A percentile compares a stretch with the other conserved stretches of the same genome.
phyloP scores from a whole-genome alignment of 2,113 vertebrate species.

The Oncorhynchus tshawytscha region DNA sequence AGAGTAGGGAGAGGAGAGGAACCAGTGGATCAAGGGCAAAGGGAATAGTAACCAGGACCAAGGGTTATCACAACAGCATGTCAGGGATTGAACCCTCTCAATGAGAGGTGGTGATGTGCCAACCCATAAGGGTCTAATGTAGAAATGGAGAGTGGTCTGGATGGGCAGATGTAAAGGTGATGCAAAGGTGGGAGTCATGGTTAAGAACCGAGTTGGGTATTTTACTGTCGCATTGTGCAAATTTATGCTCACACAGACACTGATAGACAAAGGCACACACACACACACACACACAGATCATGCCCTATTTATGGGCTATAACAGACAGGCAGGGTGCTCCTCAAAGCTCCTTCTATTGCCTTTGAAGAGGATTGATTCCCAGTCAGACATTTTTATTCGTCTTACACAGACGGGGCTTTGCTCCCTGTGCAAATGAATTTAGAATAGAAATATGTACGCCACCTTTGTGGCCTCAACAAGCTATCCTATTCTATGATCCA shows the following conservation, averaged over 20 bases:
- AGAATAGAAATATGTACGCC: slow-evolving; percentile 6
- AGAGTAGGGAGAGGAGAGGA: no score
- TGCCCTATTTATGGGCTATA: slow-evolving; percentile 29
- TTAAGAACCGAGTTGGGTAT: not conserved
- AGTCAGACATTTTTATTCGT: slow-evolving; percentile 30
- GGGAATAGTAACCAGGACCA: no score
- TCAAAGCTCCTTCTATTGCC: slow-evolving; percentile 31
- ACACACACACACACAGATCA: not conserved
- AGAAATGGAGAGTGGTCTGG: not conserved
- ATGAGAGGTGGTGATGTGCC: no score
- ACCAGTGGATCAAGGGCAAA: no score
- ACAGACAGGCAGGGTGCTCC: slow-evolving; percentile 24
- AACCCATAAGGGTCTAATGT: not conserved
- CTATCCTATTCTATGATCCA: slow-evolving; percentile 2
- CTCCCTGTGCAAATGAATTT: slow-evolving; percentile 33
- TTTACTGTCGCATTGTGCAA: not conserved
- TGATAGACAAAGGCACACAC: not conserved
- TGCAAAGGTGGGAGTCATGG: not conserved
- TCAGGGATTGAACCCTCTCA: no score
- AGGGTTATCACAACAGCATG: no score
- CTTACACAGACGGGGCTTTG: slow-evolving; percentile 27
- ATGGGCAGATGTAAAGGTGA: no score
- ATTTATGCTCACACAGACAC: slow-evolving; percentile 13
- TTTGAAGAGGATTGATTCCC: slow-evolving; percentile 55
- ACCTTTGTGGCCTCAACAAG: slow-evolving; percentile 1